phyloP scores from a whole-genome alignment of 2,797 vertebrate genomes.

The Enoplosus armatus region DNA sequence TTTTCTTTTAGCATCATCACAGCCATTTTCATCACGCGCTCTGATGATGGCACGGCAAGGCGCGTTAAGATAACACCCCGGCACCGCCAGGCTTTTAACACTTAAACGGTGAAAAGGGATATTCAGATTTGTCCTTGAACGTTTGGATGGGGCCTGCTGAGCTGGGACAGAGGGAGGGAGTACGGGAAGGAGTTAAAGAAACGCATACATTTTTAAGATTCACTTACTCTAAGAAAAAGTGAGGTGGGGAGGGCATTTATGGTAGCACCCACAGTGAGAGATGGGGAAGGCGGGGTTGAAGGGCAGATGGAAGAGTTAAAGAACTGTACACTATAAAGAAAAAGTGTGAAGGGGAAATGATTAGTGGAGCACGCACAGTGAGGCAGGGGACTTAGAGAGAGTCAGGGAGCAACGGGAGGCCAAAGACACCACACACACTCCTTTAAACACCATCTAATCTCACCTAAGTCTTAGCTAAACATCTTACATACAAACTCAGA shows the following conservation, averaged over 20 bases:
- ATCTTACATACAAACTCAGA: conserved; percentile 66
- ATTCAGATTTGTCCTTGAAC: conserved; percentile 91
- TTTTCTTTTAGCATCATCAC: conserved; percentile 87
- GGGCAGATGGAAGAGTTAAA: conserved; percentile 77
- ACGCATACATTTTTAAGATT: conserved; percentile 71
- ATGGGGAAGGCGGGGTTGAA: conserved; percentile 64
- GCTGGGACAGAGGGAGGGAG: conserved; percentile 75
- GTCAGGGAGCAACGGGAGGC: conserved; percentile 72
- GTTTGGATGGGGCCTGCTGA: conserved; percentile 82
- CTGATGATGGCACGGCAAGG: conserved; percentile 83
- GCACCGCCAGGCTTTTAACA: conserved; percentile 90
- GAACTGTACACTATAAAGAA: conserved; percentile 53
- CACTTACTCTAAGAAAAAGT: conserved; percentile 67
- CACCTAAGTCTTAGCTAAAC: conserved; percentile 70
- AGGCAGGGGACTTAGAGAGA: conserved; percentile 61
- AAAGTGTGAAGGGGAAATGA: conserved; percentile 75
- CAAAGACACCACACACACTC: conserved; percentile 60
- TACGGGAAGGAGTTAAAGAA: conserved; percentile 80
- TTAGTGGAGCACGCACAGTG: conserved; percentile 65
- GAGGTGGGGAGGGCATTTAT: conserved; percentile 61
- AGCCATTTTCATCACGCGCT: conserved; percentile 86
- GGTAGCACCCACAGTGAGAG: conserved; percentile 62
- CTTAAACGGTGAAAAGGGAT: conserved; percentile 89
- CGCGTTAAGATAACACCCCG: conserved; percentile 85
- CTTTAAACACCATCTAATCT: conserved; percentile 75